phyloP scores from a whole-genome alignment of 2,797 vertebrate species.

The Sebastolobus altivelis region DNA sequence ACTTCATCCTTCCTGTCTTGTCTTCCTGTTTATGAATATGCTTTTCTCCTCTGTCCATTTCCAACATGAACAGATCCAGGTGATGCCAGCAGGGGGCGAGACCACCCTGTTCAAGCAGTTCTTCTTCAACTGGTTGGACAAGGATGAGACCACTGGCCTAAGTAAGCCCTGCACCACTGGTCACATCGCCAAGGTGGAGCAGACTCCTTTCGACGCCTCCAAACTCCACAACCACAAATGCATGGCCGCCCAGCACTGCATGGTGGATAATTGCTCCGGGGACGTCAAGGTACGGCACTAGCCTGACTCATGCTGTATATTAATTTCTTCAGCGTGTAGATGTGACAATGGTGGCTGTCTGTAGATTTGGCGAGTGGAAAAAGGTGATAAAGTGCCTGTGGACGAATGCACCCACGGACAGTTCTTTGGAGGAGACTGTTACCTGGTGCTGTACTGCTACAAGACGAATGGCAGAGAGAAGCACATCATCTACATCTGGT shows the following conservation, averaged over 20 bases:
- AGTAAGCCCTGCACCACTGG: conserved; percentile 66
- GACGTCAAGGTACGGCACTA: conserved; percentile 74
- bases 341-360: conserved; percentile 28
- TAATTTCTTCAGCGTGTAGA: neutral
- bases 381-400: conserved; percentile 65
- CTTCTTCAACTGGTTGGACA: conserved; percentile 85
- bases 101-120: conserved; percentile 85
- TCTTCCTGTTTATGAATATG: neutral
- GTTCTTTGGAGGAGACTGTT: conserved; percentile 88
- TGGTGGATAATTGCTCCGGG: conserved; percentile 86
- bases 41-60: neutral
- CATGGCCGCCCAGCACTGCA: conserved; percentile 86
- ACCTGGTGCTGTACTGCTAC: conserved; percentile 86
- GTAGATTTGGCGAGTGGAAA: conserved; percentile 87
- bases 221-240: conserved; percentile 70
- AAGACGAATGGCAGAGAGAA: conserved; percentile 52
- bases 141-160: conserved; percentile 75
- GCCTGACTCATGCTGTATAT: neutral
- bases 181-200: conserved; percentile 73
- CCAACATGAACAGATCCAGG: conserved; percentile 71
- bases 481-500: conserved; percentile 88
- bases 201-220: conserved; percentile 83
- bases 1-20: neutral
- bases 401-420: conserved; percentile 78
- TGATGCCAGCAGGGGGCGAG: conserved; percentile 81